Percentiles rank a stretch among this genome's conserved stretches.
phyloP scores from a whole-genome alignment of 1,140 invertebrate genomes.

The Dendroctonus valens region DNA sequence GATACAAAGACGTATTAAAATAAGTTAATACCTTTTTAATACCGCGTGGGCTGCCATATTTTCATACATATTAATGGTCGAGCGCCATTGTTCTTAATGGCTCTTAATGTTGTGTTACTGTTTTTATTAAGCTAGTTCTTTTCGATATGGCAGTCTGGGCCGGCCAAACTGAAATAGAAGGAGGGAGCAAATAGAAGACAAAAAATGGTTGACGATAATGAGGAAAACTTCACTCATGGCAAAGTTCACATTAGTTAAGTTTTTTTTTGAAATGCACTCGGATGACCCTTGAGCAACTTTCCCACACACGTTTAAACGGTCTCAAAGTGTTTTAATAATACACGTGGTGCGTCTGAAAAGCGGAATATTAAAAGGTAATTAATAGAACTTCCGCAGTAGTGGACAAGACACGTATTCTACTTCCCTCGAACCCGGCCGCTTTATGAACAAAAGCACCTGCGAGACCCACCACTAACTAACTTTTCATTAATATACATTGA shows the following conservation, averaged over 20 bases:
- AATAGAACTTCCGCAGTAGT: constrained; percentile 13
- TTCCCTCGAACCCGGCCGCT: constrained; percentile 1
- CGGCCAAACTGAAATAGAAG: too few relatives aligned
- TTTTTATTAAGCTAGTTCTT: constrained; percentile 21
- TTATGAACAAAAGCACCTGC: neutral
- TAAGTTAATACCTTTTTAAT: constrained; percentile 33
- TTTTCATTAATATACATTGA: constrained; percentile 13
- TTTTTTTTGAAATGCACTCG: neutral
- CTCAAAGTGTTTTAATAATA: neutral
- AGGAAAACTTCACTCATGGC: too few relatives aligned
- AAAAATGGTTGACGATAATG: too few relatives aligned
- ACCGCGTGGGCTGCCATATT: constrained; percentile 27
- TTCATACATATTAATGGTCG: constrained; percentile 29
- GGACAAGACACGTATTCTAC: constrained; percentile 15
- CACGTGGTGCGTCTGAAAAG: constrained; percentile 1
- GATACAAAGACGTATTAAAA: constrained; percentile 14
- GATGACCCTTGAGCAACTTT: neutral
- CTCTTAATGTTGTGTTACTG: constrained; percentile 25
- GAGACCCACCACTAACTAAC: constrained; percentile 15
- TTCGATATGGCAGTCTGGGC: neutral
- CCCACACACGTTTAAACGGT: neutral
- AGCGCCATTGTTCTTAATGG: constrained; percentile 29
- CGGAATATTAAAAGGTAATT: constrained; percentile 13
- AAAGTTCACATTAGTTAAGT: too few relatives aligned
- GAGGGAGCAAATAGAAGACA: too few relatives aligned